Percentiles rank a stretch among this genome's conserved stretches.
Conservation (phyloP, 2,113 vertebrate genomes). For the Suricata suricatta region DNA sequence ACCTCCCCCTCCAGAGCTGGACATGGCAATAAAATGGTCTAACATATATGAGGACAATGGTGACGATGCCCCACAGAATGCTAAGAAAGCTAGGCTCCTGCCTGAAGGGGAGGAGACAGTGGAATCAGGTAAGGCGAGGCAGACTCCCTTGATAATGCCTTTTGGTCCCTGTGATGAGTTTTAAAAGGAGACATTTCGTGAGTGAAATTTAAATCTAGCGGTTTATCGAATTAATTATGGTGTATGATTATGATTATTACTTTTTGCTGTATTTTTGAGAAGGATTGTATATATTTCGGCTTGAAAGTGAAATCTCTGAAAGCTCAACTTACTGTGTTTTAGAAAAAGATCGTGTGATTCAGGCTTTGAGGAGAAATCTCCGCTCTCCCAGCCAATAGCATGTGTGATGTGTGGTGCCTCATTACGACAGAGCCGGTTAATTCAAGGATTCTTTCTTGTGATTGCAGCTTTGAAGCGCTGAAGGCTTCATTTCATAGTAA, state of each 20-base stretch:
- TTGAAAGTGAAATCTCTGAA: background rate
- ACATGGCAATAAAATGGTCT: conserved; percentile 99
- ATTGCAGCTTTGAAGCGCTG: background rate
- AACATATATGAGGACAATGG: conserved; percentile 98
- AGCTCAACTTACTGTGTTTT: background rate
- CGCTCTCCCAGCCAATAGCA: background rate
- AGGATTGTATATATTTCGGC: background rate
- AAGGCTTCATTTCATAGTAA: background rate
- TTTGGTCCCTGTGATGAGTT: background rate
- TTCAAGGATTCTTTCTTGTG: background rate
- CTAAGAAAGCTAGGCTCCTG: conserved; percentile 85
- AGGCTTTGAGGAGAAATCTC: background rate
- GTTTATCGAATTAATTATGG: background rate
- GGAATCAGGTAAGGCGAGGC: conserved; percentile 86
- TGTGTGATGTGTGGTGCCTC: background rate
- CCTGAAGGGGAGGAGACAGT: conserved; percentile 85
- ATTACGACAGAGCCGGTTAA: background rate
- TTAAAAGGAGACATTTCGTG: background rate
- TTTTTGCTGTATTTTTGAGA: background rate
- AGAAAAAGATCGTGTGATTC: background rate
- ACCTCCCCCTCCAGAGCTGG: conserved; percentile 91
- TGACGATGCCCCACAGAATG: conserved; percentile 91
- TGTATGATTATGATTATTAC: background rate
- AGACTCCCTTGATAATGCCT: background rate
- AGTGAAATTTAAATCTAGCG: background rate